Conservation (phyloP, 2,888 invertebrate genomes). For the Eurois occulta region DNA sequence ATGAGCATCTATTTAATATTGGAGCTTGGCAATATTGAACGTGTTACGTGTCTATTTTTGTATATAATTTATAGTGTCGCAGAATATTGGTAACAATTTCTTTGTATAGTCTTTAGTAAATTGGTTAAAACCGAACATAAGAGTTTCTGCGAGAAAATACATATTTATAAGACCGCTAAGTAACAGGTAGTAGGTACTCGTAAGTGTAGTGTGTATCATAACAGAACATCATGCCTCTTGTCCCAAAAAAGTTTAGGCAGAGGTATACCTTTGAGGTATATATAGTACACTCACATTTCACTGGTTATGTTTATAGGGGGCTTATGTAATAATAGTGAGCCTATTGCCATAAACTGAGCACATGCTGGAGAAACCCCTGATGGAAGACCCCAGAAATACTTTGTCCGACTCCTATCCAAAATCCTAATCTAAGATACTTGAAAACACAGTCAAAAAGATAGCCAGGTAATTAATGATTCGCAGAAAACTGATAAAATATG, state of each 20-base stretch:
- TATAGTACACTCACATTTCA: neutral
- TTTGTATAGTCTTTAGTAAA: neutral
- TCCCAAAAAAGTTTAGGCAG: neutral
- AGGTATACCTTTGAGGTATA: neutral
- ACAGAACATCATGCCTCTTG: neutral
- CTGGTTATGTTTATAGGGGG: neutral
- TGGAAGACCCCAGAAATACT: neutral
- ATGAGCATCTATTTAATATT: neutral
- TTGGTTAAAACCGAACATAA: neutral
- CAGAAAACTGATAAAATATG: neutral
- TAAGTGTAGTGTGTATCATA: neutral
- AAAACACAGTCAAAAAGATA: neutral
- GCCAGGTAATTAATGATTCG: neutral
- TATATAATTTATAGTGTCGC: slow-evolving; percentile 12
- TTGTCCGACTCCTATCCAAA: too few species aligned
- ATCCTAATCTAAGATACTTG: neutral
- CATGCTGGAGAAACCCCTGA: neutral
- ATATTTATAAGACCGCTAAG: neutral
- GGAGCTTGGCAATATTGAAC: neutral
- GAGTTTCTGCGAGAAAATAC: neutral
- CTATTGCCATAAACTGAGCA: neutral
- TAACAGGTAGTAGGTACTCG: neutral
- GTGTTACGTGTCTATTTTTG: neutral
- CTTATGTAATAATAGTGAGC: neutral
- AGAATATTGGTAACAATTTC: neutral